These are phyloP conservation scores for Andrena chrysosceles DNA, from an alignment of 2,888 invertebrate genomes.

Conservation along the genomic window DNA sequence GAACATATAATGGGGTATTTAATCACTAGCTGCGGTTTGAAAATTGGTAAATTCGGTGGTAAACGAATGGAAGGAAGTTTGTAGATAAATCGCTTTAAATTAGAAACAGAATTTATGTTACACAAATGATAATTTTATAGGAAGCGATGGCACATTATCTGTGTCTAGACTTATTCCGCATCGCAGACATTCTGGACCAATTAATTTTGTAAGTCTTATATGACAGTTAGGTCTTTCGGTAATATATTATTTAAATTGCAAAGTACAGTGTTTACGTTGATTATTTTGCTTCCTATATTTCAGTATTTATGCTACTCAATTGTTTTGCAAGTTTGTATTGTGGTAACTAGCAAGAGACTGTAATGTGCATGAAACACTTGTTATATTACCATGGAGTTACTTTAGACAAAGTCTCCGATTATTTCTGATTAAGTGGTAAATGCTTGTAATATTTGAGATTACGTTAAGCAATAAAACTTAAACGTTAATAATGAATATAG, in stretches of 20 bases:
- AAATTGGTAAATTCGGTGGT: neutral
- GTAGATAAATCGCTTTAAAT: constrained; percentile 17
- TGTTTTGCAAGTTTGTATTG: constrained; percentile 6
- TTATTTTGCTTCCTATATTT: constrained; percentile 18
- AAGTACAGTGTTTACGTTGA: constrained; percentile 22
- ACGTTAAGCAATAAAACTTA: neutral
- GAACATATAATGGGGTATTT: neutral
- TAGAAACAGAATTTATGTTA: constrained; percentile 46
- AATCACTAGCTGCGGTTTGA: constrained; percentile 5
- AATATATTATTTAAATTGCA: constrained; percentile 25
- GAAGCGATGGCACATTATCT: constrained; percentile 81
- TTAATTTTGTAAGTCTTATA: constrained; percentile 82
- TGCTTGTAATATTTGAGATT: constrained; percentile 1
- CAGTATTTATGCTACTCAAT: constrained; percentile 1
- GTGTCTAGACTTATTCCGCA: constrained; percentile 78
- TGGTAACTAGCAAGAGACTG: neutral
- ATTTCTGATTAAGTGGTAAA: neutral
- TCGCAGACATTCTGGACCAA: constrained; percentile 83
- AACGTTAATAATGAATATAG: neutral
- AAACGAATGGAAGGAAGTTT: constrained; percentile 7
- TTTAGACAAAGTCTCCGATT: neutral
- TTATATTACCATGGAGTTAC: neutral
- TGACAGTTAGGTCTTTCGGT: constrained; percentile 59
- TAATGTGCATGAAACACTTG: constrained; percentile 28
- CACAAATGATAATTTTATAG: constrained; percentile 80